Conservation (phyloP, 2,888 invertebrate species). For the Diarsia rubi region DNA sequence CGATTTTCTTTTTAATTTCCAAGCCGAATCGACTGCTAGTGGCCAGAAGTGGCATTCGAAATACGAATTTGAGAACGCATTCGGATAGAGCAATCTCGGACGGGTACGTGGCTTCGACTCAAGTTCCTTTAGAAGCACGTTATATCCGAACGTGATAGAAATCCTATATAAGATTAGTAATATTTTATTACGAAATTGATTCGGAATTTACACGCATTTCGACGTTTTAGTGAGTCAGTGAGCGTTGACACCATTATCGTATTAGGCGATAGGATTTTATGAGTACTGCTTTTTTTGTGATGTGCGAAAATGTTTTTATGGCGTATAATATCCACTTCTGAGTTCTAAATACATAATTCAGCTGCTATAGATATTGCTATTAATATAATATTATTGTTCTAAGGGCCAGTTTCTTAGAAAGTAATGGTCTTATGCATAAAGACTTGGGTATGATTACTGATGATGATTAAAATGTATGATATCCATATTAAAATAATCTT, state of each 20-base stretch:
- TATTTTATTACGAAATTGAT: slow-evolving; percentile 77
- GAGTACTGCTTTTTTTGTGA: slow-evolving; percentile 6
- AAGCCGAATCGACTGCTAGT: slow-evolving; percentile 65
- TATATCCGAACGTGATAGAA: slow-evolving; percentile 84
- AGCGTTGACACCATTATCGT: slow-evolving; percentile 63
- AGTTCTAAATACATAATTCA: neutral
- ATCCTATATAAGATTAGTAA: slow-evolving; percentile 78
- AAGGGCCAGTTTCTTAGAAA: neutral
- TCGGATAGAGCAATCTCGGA: slow-evolving; percentile 82
- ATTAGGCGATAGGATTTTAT: slow-evolving; percentile 47
- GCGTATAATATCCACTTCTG: neutral
- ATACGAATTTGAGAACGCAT: slow-evolving; percentile 80
- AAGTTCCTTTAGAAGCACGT: slow-evolving; percentile 73
- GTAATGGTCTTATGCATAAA: neutral
- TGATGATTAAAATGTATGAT: neutral
- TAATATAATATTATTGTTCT: neutral
- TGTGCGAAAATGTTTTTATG: neutral
- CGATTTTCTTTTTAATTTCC: slow-evolving; percentile 58
- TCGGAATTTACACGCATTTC: slow-evolving; percentile 72
- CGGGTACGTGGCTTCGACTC: slow-evolving; percentile 77
- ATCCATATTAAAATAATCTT: neutral
- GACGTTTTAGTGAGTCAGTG: slow-evolving; percentile 61
- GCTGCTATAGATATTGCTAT: neutral
- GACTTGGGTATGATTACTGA: neutral
- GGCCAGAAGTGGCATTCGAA: slow-evolving; percentile 69